phyloP scores from a whole-genome alignment of 2,797 vertebrate genomes.

The Microctenopoma stevenorrisi region DNA sequence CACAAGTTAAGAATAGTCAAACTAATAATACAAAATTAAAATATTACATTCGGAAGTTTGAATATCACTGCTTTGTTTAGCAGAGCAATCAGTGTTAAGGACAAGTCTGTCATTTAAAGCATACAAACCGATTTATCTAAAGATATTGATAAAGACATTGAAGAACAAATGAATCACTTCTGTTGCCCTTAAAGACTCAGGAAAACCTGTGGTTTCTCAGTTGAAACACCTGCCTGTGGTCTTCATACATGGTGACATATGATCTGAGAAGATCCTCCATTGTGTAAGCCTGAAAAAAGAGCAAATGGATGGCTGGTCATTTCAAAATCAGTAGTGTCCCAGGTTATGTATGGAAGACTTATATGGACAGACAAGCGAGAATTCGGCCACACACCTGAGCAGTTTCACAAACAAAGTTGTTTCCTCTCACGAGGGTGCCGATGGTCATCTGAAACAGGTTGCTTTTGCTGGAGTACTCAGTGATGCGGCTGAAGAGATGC shows the following conservation, averaged over 20 bases:
- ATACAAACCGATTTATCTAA: slow-evolving; percentile 10
- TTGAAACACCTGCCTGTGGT: slow-evolving; percentile 57
- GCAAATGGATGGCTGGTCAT: not conserved
- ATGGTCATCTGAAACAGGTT: slow-evolving; percentile 91
- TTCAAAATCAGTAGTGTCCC: not conserved
- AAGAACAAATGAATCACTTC: not conserved
- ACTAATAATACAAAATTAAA: not conserved
- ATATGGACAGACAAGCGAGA: not conserved
- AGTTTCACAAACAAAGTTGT: slow-evolving; percentile 89
- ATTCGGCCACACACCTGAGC: slow-evolving; percentile 84
- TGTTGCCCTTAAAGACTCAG: slow-evolving; percentile 19
- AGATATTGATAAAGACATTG: not conserved
- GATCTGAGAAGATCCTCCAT: slow-evolving; percentile 94
- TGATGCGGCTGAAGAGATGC: slow-evolving; percentile 90
- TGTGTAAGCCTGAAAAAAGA: slow-evolving; percentile 85
- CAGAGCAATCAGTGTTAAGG: slow-evolving; percentile 6
- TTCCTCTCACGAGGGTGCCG: slow-evolving; percentile 84
- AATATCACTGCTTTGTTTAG: slow-evolving; percentile 11
- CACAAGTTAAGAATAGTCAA: not conserved
- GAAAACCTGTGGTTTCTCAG: slow-evolving; percentile 67
- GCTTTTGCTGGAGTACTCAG: slow-evolving; percentile 88
- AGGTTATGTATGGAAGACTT: not conserved
- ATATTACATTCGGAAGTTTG: not conserved
- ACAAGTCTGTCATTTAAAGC: slow-evolving; percentile 14
- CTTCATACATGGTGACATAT: slow-evolving; percentile 87